Evolutionary conservation across 1,140 invertebrate genomes (phyloP).

Genomic region (Carposina sasakii): DNA sequence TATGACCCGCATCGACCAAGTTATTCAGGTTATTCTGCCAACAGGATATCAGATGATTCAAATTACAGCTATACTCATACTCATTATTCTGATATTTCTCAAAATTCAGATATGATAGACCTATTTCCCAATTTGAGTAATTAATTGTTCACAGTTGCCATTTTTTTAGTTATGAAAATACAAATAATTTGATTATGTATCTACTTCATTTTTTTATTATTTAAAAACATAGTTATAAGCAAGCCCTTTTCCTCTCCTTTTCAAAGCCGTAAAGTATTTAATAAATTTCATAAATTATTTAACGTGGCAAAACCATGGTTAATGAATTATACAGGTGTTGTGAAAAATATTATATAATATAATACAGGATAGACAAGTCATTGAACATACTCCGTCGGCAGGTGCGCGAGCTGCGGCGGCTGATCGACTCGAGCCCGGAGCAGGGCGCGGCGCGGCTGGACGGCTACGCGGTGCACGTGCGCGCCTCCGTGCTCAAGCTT

Average conservation of each 20-base stretch:
- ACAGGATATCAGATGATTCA: constrained; percentile 19
- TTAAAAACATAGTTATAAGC: constrained; percentile 21
- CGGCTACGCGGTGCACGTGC: constrained; percentile 88
- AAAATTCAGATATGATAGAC: constrained; percentile 17
- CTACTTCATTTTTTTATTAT: constrained; percentile 16
- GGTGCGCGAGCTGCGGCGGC: constrained; percentile 81
- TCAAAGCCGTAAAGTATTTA: constrained; percentile 17
- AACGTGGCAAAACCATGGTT: constrained; percentile 6
- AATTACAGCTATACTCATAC: constrained; percentile 17
- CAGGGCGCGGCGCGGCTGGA: constrained; percentile 79
- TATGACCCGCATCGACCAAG: constrained; percentile 6
- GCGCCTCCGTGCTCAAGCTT: constrained; percentile 92
- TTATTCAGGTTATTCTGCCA: constrained; percentile 8
- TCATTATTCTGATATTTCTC: constrained; percentile 10
- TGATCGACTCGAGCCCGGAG: constrained; percentile 82
- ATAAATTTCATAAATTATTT: constrained; percentile 6
- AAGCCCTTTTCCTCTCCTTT: constrained; percentile 21
- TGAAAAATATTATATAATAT: too few species aligned
- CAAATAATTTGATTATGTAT: constrained; percentile 10
- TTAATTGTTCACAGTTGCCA: constrained; percentile 17
- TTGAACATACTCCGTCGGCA: too few species aligned
- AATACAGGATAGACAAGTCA: too few species aligned
- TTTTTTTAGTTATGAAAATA: constrained; percentile 9
- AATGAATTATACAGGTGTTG: constrained; percentile 9
- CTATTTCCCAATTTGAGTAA: constrained; percentile 16